A percentile compares a stretch with the other conserved stretches of the same genome.
Evolutionary conservation across 2,888 invertebrate species (phyloP).

Genomic region (Mythimna ferrago): DNA sequence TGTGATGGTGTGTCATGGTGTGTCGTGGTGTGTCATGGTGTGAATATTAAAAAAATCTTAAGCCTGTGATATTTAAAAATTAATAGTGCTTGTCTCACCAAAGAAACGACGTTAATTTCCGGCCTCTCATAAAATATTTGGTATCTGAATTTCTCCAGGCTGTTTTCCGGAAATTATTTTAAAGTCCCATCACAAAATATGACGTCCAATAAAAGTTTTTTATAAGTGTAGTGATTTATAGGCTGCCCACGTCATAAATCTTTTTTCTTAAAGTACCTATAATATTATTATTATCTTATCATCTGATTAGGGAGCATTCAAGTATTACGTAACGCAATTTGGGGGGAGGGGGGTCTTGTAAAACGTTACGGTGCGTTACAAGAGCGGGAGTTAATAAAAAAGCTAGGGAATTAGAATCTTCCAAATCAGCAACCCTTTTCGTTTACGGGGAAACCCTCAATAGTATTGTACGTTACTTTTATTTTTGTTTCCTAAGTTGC

Average conservation of each 20-base stretch:
- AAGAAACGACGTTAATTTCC: conserved; percentile 44
- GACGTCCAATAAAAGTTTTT: conserved; percentile 6
- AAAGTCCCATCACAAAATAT: conserved; percentile 1
- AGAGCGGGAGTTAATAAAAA: no score
- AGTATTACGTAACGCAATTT: no score
- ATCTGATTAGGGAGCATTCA: neutral
- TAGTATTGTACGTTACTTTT: no score
- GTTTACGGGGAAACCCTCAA: no score
- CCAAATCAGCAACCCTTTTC: no score
- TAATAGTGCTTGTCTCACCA: conserved; percentile 20
- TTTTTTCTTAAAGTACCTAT: neutral
- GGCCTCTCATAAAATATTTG: conserved; percentile 31
- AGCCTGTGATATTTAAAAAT: neutral
- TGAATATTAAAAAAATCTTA: conserved; percentile 12
- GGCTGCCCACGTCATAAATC: neutral
- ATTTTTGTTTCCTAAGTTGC: no score
- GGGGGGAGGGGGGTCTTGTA: no score
- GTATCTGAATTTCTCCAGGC: conserved; percentile 12
- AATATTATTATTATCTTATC: neutral
- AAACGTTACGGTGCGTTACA: no score
- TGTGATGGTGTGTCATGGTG: no score
- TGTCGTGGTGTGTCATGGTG: no score
- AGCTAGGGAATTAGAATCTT: no score
- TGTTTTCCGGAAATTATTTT: conserved; percentile 39
- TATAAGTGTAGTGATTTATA: neutral